phyloP scores from a whole-genome alignment of 2,888 invertebrate genomes.

The Stenotaenia linearis region DNA sequence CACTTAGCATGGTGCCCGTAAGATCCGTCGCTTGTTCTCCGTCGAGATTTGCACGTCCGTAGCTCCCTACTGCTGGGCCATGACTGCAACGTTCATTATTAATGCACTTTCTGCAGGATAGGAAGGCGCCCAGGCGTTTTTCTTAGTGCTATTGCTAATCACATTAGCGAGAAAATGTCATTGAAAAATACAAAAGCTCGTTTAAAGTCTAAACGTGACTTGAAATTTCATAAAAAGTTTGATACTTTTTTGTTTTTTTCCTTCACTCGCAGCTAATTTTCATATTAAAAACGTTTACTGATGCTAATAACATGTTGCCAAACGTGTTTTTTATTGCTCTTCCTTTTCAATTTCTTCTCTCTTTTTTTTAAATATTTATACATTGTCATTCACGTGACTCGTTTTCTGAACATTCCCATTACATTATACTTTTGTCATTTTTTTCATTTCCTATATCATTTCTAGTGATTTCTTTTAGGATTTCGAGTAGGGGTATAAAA shows the following conservation, averaged over 20 bases:
- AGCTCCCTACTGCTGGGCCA: not conserved
- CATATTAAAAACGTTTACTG: not conserved
- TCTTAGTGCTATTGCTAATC: not conserved
- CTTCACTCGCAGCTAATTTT: not conserved
- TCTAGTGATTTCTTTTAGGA: not conserved
- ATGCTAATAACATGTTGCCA: not conserved
- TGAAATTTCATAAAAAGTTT: not conserved
- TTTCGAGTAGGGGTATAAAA: not conserved
- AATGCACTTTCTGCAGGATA: not conserved
- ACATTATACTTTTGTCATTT: not conserved
- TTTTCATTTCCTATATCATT: not conserved
- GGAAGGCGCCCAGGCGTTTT: not conserved
- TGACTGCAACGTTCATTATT: not conserved
- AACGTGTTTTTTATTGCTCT: not conserved
- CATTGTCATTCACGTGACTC: not conserved
- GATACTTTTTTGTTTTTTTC: not conserved
- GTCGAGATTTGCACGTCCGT: not conserved
- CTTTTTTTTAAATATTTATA: not conserved
- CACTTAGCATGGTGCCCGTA: not conserved
- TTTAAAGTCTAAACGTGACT: not conserved
- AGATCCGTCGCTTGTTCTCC: not conserved
- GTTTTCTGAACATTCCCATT: not conserved
- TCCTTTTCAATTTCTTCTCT: not conserved
- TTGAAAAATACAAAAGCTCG: not conserved
- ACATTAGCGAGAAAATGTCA: not conserved